phyloP scores from a whole-genome alignment of 2,888 invertebrate genomes.

The Euspilapteryx auroguttella region DNA sequence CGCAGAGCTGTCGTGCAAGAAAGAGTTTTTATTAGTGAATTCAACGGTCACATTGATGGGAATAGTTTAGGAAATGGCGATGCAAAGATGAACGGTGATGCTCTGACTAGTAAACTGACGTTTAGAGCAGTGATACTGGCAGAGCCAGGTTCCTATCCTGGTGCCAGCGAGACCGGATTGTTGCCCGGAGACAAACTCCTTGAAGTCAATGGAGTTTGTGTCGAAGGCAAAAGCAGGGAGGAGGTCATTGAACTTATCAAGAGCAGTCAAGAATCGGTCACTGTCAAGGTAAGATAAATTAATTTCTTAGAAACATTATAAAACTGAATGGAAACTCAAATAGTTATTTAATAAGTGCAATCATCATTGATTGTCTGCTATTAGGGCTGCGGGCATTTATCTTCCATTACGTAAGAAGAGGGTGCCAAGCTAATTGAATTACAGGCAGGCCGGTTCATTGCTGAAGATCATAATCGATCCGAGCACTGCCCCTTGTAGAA shows the following conservation, averaged over 20 bases:
- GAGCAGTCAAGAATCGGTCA: slow-evolving; percentile 79
- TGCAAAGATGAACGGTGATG: slow-evolving; percentile 24
- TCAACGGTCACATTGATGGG: slow-evolving; percentile 27
- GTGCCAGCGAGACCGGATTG: slow-evolving; percentile 80
- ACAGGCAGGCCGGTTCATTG: no score
- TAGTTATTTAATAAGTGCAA: no score
- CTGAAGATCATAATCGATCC: no score
- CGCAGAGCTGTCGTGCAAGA: slow-evolving; percentile 85
- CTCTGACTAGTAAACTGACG: slow-evolving; percentile 41
- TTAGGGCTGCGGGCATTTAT: no score
- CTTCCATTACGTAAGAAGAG: no score
- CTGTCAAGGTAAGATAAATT: slow-evolving; percentile 71
- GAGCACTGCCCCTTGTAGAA: no score
- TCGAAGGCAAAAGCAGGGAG: slow-evolving; percentile 84
- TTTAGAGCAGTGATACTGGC: slow-evolving; percentile 84
- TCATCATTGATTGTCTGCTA: no score
- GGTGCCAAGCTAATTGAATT: no score
- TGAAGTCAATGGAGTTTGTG: slow-evolving; percentile 86
- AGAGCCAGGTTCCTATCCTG: slow-evolving; percentile 81
- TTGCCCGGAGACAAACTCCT: slow-evolving; percentile 93
- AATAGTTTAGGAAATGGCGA: slow-evolving; percentile 34
- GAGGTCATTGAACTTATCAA: slow-evolving; percentile 93
- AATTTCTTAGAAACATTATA: no score
- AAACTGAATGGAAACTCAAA: background rate
- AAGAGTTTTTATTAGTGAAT: slow-evolving; percentile 48